Conservation (phyloP, 2,797 vertebrate species). For the Gadopsis bispinosus region DNA sequence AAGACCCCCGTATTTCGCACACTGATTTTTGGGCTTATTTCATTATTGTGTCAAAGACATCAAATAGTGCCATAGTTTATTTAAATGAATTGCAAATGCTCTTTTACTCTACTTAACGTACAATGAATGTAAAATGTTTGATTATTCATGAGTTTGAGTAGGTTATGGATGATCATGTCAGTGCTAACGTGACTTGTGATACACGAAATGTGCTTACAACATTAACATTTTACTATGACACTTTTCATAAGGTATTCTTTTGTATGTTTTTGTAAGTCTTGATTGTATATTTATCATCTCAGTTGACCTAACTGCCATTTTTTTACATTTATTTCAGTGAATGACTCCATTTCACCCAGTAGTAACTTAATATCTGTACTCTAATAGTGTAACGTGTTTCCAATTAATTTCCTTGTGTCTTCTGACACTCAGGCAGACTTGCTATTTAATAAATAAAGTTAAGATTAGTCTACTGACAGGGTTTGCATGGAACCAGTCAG, state of each 20-base stretch:
- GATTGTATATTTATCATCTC: not conserved
- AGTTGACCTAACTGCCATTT: not conserved
- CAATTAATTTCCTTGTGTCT: not conserved
- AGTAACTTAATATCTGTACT: not conserved
- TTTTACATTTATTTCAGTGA: not conserved
- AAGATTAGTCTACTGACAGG: not conserved
- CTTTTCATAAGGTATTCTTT: not conserved
- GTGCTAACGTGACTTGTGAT: not conserved
- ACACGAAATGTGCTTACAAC: conserved; percentile 22
- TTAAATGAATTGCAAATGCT: conserved; percentile 12
- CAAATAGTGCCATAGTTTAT: conserved; percentile 30
- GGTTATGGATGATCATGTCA: conserved; percentile 6
- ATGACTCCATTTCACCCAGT: not conserved
- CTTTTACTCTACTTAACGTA: conserved; percentile 10
- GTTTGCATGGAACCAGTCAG: conserved; percentile 40
- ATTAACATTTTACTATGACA: conserved; percentile 43
- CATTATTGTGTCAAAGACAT: conserved; percentile 15
- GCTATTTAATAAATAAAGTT: not conserved
- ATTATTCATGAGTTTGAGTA: conserved; percentile 15
- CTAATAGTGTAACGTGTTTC: not conserved
- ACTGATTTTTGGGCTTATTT: conserved; percentile 14
- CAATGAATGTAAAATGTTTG: conserved; percentile 14
- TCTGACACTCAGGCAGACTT: not conserved
- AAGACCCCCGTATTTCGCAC: too few species aligned
- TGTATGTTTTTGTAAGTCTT: not conserved